Evolutionary conservation across 2,797 vertebrate genomes (phyloP).

Genomic region (Tenualosa ilisha): DNA sequence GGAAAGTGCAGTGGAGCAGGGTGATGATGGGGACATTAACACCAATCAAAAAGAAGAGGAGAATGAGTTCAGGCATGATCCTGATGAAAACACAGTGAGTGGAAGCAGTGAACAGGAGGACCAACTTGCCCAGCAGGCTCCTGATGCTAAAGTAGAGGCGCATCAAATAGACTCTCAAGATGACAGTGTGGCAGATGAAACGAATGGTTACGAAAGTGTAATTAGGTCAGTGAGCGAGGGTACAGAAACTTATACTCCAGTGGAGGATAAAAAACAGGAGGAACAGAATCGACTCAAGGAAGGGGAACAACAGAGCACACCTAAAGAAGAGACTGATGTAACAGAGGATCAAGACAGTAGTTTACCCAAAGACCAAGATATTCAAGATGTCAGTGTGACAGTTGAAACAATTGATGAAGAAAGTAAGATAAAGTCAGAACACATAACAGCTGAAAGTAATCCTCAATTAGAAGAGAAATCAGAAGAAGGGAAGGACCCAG

Average conservation of each 20-base stretch:
- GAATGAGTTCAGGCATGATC: neutral
- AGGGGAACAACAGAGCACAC: neutral
- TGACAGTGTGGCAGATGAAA: neutral
- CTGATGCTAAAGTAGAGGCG: neutral
- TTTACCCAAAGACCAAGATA: neutral
- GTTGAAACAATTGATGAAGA: neutral
- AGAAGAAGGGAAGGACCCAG: neutral
- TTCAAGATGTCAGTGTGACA: neutral
- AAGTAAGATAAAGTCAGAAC: neutral
- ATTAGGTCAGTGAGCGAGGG: neutral
- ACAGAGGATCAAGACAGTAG: neutral
- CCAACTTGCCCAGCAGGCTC: neutral
- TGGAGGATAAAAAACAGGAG: neutral
- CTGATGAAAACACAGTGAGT: neutral
- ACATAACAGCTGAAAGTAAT: neutral
- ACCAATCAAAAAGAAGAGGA: neutral
- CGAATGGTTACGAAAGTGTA: neutral
- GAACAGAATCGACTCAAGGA: neutral
- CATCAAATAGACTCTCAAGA: neutral
- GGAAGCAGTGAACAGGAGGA: neutral
- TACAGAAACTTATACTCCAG: neutral
- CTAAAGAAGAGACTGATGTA: neutral
- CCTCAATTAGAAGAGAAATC: neutral
- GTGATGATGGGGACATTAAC: neutral
- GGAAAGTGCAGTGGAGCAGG: neutral